Conservation (phyloP, 23 tunicate species). For the Styela plicata region DNA sequence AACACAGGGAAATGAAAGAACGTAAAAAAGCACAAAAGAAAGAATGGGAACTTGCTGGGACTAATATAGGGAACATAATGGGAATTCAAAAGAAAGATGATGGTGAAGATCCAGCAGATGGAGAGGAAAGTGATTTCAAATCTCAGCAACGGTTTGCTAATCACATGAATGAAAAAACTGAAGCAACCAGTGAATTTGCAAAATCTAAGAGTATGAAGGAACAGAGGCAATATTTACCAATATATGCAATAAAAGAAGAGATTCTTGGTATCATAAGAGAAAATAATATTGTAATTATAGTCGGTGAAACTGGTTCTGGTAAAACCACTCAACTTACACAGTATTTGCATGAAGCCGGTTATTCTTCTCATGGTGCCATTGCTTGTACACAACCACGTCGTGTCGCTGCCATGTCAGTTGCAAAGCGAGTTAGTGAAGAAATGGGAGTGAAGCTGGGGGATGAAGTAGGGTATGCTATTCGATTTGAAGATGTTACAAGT, state of each 20-base stretch:
- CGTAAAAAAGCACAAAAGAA: constrained; percentile 90
- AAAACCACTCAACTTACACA: constrained; percentile 98
- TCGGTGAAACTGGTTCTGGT: constrained; percentile 99
- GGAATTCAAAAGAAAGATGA: constrained; percentile 94
- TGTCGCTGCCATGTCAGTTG: constrained; percentile 99
- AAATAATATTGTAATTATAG: constrained; percentile 89
- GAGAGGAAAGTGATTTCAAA: constrained; percentile 82
- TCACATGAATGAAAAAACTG: constrained; percentile 84
- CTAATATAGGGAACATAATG: constrained; percentile 87
- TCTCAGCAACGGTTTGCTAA: constrained; percentile 82
- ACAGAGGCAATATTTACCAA: constrained; percentile 98
- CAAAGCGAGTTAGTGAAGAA: constrained; percentile 97
- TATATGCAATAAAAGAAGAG: constrained; percentile 95
- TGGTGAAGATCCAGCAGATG: constrained; percentile 58
- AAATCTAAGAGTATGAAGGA: constrained; percentile 60
- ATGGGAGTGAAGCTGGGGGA: constrained; percentile 96
- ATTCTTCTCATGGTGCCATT: constrained; percentile 81
- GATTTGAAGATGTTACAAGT: constrained; percentile 98
- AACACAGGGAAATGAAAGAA: constrained; percentile 91
- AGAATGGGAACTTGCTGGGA: constrained; percentile 99
- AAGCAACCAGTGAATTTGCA: constrained; percentile 85
- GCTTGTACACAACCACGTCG: constrained; percentile 99
- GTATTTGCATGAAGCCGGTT: constrained; percentile 94
- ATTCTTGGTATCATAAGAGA: constrained; percentile 86
- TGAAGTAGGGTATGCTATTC: constrained; percentile 99